Evolutionary conservation across 2,888 invertebrate genomes (phyloP), one percentile per base, ranked within the genome.

Genomic region (Caenorhabditis sp.): DNA sequence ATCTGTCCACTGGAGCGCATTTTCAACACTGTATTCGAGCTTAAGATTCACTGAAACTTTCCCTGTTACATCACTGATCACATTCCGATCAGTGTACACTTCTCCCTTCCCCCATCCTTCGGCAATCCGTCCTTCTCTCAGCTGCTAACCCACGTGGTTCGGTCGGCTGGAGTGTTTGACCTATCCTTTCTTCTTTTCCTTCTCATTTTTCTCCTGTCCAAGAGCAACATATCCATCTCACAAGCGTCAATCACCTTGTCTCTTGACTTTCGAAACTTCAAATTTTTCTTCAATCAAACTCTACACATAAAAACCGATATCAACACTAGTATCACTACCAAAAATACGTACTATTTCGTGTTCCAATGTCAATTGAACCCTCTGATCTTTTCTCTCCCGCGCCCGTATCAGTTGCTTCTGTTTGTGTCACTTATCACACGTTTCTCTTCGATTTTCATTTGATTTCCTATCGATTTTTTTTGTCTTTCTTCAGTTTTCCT

Each of bases 361-460:
- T 55, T 28, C 13, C 26, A 53, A 13, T 50, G 67, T 67, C 47
- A 44, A 32, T 28, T 74, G 72, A 74, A 74, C 72, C 72, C 50
- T 50, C 26, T 74, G 72, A 74, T 74, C 72, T 64, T 37, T 37
- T 61, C 28, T 44, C 26, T 53, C 50, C 18, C 26, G 1, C n/a
- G 3, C 28, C 37, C 53, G 44, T 22, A 64, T 58, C 72, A 64
- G 26, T 64, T 72, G 64, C 58, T 50, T 55, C 64, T 55, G 40
- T 71, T 22, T 61, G 32, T 56, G 51, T 24, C 71, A 55, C 71
- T 50, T 58, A 47, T 71, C 55, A 55, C 24, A 15, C 47, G 5
- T 40, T 32, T 9, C 32, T 32, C 32, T 6, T 9, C 32, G 32
- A 32, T 32, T 32, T 9, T 9, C 9, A 32, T 32, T 9, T 6